phyloP scores from a whole-genome alignment of 2,113 vertebrate genomes.

The Heterocephalus glaber region DNA sequence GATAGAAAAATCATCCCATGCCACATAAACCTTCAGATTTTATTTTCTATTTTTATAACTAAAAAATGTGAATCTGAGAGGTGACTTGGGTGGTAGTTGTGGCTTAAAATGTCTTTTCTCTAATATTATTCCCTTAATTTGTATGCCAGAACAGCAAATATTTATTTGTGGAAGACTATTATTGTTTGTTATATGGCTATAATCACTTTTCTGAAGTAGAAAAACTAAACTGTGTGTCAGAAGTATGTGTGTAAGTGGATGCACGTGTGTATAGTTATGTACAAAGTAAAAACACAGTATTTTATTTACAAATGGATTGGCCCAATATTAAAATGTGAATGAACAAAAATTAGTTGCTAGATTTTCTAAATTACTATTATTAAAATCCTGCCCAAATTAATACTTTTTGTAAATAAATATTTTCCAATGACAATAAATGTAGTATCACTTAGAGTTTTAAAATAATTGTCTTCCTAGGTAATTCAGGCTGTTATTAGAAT shows the following conservation, averaged over 20 bases:
- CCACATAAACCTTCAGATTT: constrained; percentile 30
- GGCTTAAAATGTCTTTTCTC: background rate
- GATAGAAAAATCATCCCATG: constrained; percentile 62
- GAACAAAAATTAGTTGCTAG: background rate
- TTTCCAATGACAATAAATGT: background rate
- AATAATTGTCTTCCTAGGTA: background rate
- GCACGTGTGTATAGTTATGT: background rate
- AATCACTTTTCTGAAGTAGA: background rate
- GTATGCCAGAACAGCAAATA: background rate
- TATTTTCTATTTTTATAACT: constrained; percentile 67
- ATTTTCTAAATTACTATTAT: background rate
- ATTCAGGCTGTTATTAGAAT: background rate
- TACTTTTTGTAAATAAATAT: background rate
- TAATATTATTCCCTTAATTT: background rate
- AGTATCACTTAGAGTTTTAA: background rate
- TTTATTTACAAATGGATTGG: background rate
- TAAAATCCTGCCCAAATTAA: background rate
- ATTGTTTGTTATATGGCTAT: background rate
- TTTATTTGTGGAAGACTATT: background rate
- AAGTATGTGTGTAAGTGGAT: too few relatives aligned
- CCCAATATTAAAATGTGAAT: background rate
- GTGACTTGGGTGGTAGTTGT: constrained; percentile 11
- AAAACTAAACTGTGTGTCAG: background rate
- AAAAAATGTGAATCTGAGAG: constrained; percentile 66
- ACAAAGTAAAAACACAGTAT: background rate